Base-by-base conservation (phyloP, 2,888 invertebrate genomes). In the Scrobipalpa costella region DNA sequence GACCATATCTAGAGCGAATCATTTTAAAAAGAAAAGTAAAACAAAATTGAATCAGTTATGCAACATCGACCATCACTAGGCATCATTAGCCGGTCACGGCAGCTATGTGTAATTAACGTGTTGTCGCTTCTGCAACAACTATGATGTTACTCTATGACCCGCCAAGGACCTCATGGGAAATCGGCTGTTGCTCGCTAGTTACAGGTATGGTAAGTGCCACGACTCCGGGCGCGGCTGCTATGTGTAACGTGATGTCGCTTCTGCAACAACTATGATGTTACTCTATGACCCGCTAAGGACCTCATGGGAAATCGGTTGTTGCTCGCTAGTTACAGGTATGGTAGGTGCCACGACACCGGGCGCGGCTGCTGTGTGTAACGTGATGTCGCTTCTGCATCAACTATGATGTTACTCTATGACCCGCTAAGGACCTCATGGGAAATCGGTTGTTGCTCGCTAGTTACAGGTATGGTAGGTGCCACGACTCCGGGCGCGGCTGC, bases 371-470 rank as follows among this genome's bases (percentile, higher is more conserved):
- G 11, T 13, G 2, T 47, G n/a, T 27, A 33, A 55, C 9, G 8
- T 27, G 7, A 49, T 40, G 40, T 13, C 13, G 2, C 40, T 40
- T 40, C 40, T 40, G 40, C 40, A 40, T 2, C 2, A 40, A 40
- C 40, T 40, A 40, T 40, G 40, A 13, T 40, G 1, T 40, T 40
- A 40, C 13, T 40, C 40, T 40, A 40, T 40, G 40, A 13, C 13
- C 40, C 40, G 17, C 11, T 49, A 40, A n/a, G 44, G 33, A 15
- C 40, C 40, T 13, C 13, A 13, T 40, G 40, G 13, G 13, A 40
- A 40, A 40, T 91, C 40, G 57, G 13, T 60, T 63, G 50, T 60
- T 63, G 62, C 61, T 66, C 11, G 40, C 40, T 40, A 40, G 40
- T 40, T 40, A 40, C 40, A 40, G 40, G 40, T 40, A 40, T 17